Conservation (phyloP, 2,888 invertebrate species). For the Nebria salina region DNA sequence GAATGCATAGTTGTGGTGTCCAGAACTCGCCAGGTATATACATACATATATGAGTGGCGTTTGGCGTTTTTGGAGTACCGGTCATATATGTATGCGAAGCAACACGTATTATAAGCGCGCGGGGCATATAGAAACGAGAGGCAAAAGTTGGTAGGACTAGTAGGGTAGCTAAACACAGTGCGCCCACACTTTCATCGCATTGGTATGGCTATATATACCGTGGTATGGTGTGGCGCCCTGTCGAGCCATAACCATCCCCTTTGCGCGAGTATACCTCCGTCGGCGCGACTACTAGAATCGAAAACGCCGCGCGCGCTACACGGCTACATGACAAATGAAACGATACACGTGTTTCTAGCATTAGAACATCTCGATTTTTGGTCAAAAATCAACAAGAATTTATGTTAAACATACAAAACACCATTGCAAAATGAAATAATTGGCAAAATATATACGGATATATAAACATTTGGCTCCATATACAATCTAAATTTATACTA, state of each 20-base stretch:
- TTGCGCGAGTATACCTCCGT: conserved; percentile 59
- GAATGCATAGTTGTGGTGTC: not conserved
- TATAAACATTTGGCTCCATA: not conserved
- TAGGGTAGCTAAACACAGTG: not conserved
- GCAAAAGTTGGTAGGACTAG: not conserved
- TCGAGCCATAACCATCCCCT: conserved; percentile 63
- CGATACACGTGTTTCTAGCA: conserved; percentile 43
- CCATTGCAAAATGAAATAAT: not conserved
- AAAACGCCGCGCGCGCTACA: conserved; percentile 48
- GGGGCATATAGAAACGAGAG: not conserved
- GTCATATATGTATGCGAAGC: not conserved
- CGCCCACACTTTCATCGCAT: conserved; percentile 19
- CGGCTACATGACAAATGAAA: conserved; percentile 35
- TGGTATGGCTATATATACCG: conserved; percentile 9
- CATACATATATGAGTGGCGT: not conserved
- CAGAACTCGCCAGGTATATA: not conserved
- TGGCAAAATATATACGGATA: not conserved
- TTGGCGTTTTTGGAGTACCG: not conserved
- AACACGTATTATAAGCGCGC: not conserved
- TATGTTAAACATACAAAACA: not conserved
- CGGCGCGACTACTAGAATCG: conserved; percentile 54
- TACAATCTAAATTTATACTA: not conserved
- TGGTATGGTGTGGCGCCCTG: conserved; percentile 50
- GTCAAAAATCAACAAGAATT: conserved; percentile 15
- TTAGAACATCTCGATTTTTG: conserved; percentile 4